Percentiles rank a stretch among this genome's conserved stretches.
Conservation (phyloP, 2,113 vertebrate species). For the Aspiorhynchus laticeps region DNA sequence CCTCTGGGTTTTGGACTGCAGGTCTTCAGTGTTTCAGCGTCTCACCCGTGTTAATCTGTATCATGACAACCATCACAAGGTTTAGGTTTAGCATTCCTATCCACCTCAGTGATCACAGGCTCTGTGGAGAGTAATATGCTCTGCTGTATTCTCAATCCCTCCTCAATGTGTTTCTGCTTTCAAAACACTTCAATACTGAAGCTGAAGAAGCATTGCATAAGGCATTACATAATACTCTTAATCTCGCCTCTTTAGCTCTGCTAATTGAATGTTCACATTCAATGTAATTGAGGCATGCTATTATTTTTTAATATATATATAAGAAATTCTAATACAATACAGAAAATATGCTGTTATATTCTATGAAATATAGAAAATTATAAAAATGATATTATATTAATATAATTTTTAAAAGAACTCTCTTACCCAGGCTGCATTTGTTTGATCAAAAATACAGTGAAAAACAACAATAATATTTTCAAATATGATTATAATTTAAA, state of each 20-base stretch:
- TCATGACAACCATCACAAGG: slow-evolving; percentile 49
- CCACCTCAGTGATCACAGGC: slow-evolving; percentile 44
- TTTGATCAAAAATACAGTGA: background rate
- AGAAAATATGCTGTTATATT: background rate
- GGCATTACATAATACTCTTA: background rate
- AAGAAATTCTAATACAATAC: background rate
- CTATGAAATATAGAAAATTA: background rate
- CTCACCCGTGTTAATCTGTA: slow-evolving; percentile 40
- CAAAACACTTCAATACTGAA: background rate
- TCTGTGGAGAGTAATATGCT: slow-evolving; percentile 5
- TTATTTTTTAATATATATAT: background rate
- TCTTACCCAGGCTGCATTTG: background rate
- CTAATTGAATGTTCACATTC: background rate
- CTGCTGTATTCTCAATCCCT: slow-evolving; percentile 15
- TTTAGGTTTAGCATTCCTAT: slow-evolving; percentile 42
- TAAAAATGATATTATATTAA: background rate
- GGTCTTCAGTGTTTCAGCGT: slow-evolving; percentile 25
- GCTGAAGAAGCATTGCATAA: background rate
- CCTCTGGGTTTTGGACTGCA: background rate
- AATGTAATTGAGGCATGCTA: background rate
- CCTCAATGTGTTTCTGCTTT: background rate
- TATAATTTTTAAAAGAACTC: background rate
- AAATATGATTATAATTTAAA: background rate
- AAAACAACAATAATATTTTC: background rate
- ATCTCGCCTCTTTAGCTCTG: background rate